Evolutionary conservation across 2,888 invertebrate genomes (phyloP), one percentile per base, ranked within the genome.

Genomic region (Cryptocephalus moraei): DNA sequence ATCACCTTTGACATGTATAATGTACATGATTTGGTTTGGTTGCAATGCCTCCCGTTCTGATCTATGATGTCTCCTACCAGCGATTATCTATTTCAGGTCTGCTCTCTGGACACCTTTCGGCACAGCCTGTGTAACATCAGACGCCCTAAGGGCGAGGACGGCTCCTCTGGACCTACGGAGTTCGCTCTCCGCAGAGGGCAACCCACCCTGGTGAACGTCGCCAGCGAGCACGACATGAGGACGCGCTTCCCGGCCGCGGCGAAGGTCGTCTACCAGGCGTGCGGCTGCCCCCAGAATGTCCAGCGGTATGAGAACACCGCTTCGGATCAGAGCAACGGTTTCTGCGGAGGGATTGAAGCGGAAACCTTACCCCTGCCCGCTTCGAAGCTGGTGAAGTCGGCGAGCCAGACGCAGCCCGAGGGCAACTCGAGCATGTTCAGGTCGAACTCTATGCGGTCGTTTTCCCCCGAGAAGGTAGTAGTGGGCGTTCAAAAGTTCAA

Each of bases 381-480:
- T 12, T 60, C 56, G 42, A 50, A 57, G 38, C 47, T 62, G 32
- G 58, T 61, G 1, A 64, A 63, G 49, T 62, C 62, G 4, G 40
- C 56, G 10, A 62, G 61, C 42, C 58, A 59, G 42, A 61, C 59
- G 8, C 53, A 55, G 22, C 50, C 51, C 8, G 56, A 56, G 9
- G 54, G 50, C 41, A 49, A 41, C n/a, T 55, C 57, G 42, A 59
- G 56, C 45, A 57, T 64, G 42, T 56, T 61, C 44, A 49, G 61
- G 38, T 60, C 62, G 1, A 61, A 55, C 42, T 64, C 63, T 4
- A 57, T 61, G 56, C 63, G 63, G 45, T 54, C 47, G 10, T 60
- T 63, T 41, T 58, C 75, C 8, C 76, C 75, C 31, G 70, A 75
- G 71, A 62, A 64, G 65, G 57, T 74, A 69, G 56, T 61, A 70